Evolutionary conservation across 35 echinoderm and acorn worm species (phyloP).

Genomic region (Holothuria glaberrima): DNA sequence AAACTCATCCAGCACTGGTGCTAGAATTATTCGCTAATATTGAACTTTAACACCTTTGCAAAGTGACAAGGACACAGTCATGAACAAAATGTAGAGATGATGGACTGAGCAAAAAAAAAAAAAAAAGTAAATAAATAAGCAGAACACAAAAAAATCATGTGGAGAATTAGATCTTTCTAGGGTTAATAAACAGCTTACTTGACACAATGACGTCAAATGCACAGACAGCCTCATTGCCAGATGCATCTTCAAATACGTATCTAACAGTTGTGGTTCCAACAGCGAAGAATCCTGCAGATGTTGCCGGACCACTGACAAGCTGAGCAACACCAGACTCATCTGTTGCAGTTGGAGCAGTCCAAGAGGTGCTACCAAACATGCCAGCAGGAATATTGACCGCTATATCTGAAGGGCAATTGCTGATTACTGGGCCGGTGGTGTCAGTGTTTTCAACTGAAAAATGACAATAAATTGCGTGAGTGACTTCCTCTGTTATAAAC

Average conservation of each 20-base stretch:
- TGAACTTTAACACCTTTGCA: no score
- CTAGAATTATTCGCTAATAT: no score
- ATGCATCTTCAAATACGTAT: constrained; percentile 50
- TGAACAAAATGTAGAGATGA: no score
- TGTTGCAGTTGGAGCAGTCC: constrained; percentile 63
- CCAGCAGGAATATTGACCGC: constrained; percentile 14
- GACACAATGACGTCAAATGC: constrained; percentile 60
- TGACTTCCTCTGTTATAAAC: neutral
- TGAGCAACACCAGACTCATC: constrained; percentile 49
- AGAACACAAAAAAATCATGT: no score
- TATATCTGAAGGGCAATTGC: constrained; percentile 44
- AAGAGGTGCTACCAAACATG: constrained; percentile 41
- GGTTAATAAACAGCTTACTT: neutral
- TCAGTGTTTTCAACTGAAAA: constrained; percentile 27
- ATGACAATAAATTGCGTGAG: neutral
- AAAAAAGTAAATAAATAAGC: no score
- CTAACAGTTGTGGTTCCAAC: constrained; percentile 28
- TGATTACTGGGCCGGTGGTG: constrained; percentile 48
- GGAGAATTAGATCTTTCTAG: no score
- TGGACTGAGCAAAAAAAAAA: no score
- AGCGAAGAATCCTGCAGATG: constrained; percentile 34
- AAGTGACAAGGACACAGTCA: no score
- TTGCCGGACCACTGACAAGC: constrained; percentile 34
- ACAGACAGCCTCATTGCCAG: constrained; percentile 62
- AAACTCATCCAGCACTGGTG: no score